phyloP scores from a whole-genome alignment of 2,888 invertebrate genomes.

The Autographa pulchrina region DNA sequence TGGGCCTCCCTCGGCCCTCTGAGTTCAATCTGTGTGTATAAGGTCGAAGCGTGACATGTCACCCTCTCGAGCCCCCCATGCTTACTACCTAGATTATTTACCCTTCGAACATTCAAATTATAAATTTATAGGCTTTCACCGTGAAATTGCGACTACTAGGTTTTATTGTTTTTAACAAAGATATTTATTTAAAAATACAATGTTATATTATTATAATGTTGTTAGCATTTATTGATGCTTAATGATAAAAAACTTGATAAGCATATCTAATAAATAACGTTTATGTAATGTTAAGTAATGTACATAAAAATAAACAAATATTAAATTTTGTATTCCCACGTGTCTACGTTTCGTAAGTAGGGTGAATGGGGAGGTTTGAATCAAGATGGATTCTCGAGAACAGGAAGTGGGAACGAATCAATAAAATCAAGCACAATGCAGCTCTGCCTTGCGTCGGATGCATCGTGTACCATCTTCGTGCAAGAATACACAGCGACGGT shows the following conservation, averaged over 20 bases:
- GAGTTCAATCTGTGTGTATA: slow-evolving; percentile 55
- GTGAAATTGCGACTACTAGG: not conserved
- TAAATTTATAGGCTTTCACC: slow-evolving; percentile 4
- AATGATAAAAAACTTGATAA: not conserved
- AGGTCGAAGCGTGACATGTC: slow-evolving; percentile 61
- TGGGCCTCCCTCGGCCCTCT: slow-evolving; percentile 57
- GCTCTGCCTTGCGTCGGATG: slow-evolving; percentile 3
- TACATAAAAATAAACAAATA: not conserved
- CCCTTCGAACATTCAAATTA: slow-evolving; percentile 23
- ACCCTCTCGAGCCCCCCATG: slow-evolving; percentile 57
- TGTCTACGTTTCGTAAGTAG: slow-evolving; percentile 70
- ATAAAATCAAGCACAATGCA: slow-evolving; percentile 45
- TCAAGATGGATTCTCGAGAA: slow-evolving; percentile 50
- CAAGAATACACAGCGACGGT: not conserved
- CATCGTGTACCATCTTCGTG: not conserved
- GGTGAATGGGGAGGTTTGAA: slow-evolving; percentile 49
- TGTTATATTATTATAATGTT: not conserved
- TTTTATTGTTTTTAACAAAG: no score
- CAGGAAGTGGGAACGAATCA: slow-evolving; percentile 48
- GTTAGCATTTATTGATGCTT: not conserved
- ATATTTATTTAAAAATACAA: not conserved
- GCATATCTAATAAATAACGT: no score
- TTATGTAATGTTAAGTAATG: no score
- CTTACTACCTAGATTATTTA: slow-evolving; percentile 31
- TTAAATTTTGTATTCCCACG: slow-evolving; percentile 57